These are phyloP conservation scores for Notodonta ziczac DNA, from an alignment of 2,888 invertebrate genomes.

Conservation along the genomic window DNA sequence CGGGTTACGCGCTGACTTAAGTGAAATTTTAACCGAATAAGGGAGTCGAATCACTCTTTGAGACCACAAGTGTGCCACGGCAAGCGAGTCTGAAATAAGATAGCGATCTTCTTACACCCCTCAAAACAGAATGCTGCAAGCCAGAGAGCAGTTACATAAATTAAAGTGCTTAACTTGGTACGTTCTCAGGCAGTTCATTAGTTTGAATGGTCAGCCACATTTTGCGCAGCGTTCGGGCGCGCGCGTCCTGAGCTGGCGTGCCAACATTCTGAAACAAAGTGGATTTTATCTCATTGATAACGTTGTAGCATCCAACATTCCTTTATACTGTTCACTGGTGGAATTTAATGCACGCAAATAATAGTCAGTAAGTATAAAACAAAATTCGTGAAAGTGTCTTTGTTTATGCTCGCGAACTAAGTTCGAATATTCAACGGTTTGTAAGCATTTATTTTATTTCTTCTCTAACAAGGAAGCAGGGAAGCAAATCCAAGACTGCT, in stretches of 20 bases:
- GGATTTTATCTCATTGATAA: conserved; percentile 6
- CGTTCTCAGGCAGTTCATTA: conserved; percentile 4
- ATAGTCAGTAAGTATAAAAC: neutral
- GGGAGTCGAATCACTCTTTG: no score
- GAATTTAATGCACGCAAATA: conserved; percentile 2
- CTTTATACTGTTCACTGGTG: neutral
- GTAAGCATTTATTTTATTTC: no score
- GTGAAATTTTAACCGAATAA: no score
- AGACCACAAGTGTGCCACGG: neutral
- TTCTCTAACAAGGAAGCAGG: no score
- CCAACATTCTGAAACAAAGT: conserved; percentile 7
- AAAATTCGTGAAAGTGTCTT: no score
- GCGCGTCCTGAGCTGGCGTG: neutral
- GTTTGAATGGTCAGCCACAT: conserved; percentile 4
- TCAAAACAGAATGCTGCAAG: neutral
- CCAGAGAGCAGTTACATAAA: neutral
- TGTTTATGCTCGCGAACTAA: no score
- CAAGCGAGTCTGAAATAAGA: neutral
- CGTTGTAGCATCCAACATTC: conserved; percentile 6
- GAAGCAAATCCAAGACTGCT: no score
- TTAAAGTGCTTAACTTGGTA: conserved; percentile 1
- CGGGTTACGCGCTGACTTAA: no score
- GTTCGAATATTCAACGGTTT: no score
- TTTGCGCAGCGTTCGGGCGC: neutral
- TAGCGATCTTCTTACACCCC: neutral